phyloP scores from a whole-genome alignment of 2,113 vertebrate species.

The Rhinolophus ferrumequinum region DNA sequence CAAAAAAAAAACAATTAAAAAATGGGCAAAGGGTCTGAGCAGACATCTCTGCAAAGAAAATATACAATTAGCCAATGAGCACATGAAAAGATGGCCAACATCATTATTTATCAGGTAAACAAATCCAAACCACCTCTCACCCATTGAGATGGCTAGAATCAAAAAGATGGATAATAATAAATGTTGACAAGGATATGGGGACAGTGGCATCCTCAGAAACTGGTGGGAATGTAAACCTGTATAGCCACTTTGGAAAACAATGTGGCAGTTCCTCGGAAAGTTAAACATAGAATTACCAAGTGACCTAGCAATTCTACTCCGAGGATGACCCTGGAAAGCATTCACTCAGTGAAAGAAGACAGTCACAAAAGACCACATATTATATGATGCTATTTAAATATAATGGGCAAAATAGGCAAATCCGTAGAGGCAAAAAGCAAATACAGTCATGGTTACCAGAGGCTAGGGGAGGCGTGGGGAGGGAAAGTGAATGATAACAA shows the following conservation, averaged over 20 bases:
- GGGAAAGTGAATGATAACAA: no score
- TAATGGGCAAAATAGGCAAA: background rate
- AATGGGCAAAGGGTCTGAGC: background rate
- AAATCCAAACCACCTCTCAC: background rate
- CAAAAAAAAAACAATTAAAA: background rate
- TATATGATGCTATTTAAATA: fast-evolving
- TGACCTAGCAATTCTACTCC: background rate
- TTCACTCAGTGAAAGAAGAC: background rate
- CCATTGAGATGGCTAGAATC: background rate
- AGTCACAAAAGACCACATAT: background rate
- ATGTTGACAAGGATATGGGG: background rate
- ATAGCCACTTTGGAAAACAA: background rate
- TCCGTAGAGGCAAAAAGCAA: background rate
- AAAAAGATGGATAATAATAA: background rate
- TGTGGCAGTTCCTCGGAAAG: background rate
- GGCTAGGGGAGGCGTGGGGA: fast-evolving
- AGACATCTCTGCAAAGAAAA: background rate
- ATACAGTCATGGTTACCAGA: background rate
- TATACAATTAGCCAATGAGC: background rate
- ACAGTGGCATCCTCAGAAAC: background rate
- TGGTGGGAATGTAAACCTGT: background rate
- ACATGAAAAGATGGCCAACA: background rate
- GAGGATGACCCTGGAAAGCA: background rate
- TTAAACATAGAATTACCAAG: background rate
- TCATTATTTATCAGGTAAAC: background rate